These are phyloP conservation scores for Chouioia cunea DNA, from an alignment of 2,888 invertebrate genomes.

Conservation along the genomic window DNA sequence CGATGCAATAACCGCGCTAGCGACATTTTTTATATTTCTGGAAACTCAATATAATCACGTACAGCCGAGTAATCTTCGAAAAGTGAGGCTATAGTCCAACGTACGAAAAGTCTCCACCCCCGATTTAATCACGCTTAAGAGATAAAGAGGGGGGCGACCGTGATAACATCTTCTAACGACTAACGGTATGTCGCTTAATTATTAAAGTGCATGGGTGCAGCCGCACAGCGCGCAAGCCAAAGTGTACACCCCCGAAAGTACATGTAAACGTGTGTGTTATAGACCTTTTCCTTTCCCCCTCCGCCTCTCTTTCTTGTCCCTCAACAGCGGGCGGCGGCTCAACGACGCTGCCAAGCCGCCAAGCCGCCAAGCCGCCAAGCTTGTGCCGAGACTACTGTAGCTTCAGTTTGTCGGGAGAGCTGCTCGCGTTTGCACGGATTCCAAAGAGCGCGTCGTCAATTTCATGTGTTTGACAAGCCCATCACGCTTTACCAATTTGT, in stretches of 20 bases:
- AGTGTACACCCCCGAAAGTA: not conserved
- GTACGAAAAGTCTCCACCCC: no score
- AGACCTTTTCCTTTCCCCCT: slow-evolving; percentile 12
- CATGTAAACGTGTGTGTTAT: not conserved
- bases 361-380: not conserved
- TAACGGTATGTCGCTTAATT: slow-evolving; percentile 15
- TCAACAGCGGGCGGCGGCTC: slow-evolving; percentile 2
- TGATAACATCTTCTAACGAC: not conserved
- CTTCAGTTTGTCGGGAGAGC: slow-evolving; percentile 28
- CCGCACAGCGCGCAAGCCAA: not conserved
- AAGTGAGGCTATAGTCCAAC: no score
- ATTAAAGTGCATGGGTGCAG: slow-evolving; percentile 31
- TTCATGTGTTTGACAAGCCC: no score
- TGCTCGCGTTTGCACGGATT: slow-evolving; percentile 21
- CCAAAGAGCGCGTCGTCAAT: no score
- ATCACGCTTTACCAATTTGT: no score
- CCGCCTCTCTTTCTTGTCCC: not conserved
- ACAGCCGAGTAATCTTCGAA: no score
- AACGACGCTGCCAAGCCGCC: not conserved
- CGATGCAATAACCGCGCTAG: no score
- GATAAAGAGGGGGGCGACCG: not conserved
- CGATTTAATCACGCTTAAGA: slow-evolving; percentile 2
- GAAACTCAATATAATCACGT: no score
- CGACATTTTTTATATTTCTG: no score
- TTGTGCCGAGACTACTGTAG: not conserved